Evolutionary conservation across 2,113 vertebrate species (phyloP), one percentile per base, ranked within the genome.

Genomic region (Gadus macrocephalus): DNA sequence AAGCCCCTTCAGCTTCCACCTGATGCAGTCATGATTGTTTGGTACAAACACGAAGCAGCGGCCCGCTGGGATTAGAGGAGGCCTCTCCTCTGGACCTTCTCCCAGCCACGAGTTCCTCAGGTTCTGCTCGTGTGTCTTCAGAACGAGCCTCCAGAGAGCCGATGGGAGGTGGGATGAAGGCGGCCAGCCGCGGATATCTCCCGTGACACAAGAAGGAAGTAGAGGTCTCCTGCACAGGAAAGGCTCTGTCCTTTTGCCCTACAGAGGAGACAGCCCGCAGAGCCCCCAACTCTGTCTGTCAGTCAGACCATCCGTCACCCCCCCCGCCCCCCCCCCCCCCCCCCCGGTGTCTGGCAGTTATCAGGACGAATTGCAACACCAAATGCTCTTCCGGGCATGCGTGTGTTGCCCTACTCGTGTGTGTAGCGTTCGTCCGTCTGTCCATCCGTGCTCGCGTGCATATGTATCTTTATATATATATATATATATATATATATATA

Each of bases 321-420:
- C 62, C 59, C 27, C 72, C 73, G 73, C 19, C n/a, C 11, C 11
- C 60, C 70, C 79, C 79, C 89, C 87, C 20, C 70, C 79, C 79
- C 89, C 87, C 20, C 20, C 20, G 1, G 90, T 49, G 42, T 90
- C 89, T 91, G 86, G 88, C 83, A 90, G 82, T 87, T 87, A 89
- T 88, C 86, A 89, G 74, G 73, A 72, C 65, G 82, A 87, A 85
- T 83, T 73, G 78, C 53, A 85, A 78, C 74, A 84, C 71, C 81
- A 87, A 81, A 87, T 86, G 85, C 75, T 83, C 20, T 22, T 76
- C n/a, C 14, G 49, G n/a, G 15, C 1, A 17, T 74, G 55, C 62
- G 62, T 68, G 31, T 31, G 31, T 35, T 35, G 31, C 31, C 31
- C 31, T 35, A 35, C 4, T 35, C 31, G 14, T 70, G 64, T 67